Evolutionary conservation across 2,888 invertebrate genomes (phyloP).

Genomic region (Archaeoteleia sp.): DNA sequence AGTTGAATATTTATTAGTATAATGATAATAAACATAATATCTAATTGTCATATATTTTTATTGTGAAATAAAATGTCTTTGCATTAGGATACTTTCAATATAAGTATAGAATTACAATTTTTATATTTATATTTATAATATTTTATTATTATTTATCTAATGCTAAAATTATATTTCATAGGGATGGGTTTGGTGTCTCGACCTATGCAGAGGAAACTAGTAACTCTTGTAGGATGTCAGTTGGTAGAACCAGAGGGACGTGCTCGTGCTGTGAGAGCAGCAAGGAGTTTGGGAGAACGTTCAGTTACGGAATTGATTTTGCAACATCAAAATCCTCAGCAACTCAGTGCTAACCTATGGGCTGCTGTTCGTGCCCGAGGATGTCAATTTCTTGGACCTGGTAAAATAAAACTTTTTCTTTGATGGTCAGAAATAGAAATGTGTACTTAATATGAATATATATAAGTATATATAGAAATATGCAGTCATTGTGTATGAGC

Average conservation of each 20-base stretch:
- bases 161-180: constrained; percentile 27
- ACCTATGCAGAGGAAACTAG: constrained; percentile 96
- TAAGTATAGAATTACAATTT: not conserved
- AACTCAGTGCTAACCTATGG: constrained; percentile 95
- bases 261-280: constrained; percentile 86
- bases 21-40: too few relatives aligned
- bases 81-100: too few relatives aligned
- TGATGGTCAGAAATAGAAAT: too few relatives aligned
- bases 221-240: constrained; percentile 94
- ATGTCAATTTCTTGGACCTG: constrained; percentile 97
- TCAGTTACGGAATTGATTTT: constrained; percentile 95
- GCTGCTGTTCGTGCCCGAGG: constrained; percentile 97
- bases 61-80: too few relatives aligned
- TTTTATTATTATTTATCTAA: not conserved
- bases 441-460: too few relatives aligned
- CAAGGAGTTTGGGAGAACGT: constrained; percentile 94
- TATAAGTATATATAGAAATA: too few relatives aligned
- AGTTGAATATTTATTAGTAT: too few relatives aligned
- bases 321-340: constrained; percentile 97
- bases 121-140: too few relatives aligned
- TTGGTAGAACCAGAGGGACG: constrained; percentile 92
- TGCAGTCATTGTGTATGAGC: too few relatives aligned
- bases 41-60: too few relatives aligned
- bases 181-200: constrained; percentile 81
- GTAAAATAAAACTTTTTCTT: constrained; percentile 65